Evolutionary conservation across 2,797 vertebrate genomes (phyloP).

Genomic region (Aldrovandia affinis): DNA sequence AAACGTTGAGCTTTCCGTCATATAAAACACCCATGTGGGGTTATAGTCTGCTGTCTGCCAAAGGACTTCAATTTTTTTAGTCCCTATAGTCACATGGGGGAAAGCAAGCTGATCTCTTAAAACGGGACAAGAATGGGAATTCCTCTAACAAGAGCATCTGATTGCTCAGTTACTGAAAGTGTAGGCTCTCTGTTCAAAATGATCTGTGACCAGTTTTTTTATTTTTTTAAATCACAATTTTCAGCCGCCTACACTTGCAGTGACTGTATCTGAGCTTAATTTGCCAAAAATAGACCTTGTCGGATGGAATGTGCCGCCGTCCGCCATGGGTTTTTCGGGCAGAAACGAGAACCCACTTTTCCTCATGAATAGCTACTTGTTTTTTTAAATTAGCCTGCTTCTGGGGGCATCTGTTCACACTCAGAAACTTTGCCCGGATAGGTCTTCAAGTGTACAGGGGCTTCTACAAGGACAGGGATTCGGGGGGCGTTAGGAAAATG

Average conservation of each 20-base stretch:
- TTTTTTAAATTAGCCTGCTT: neutral
- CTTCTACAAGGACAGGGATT: neutral
- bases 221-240: neutral
- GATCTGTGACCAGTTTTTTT: neutral
- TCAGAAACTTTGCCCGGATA: neutral
- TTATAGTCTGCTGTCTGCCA: neutral
- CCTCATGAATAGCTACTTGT: constrained; percentile 23
- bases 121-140: neutral
- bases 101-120: neutral
- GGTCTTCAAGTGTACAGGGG: neutral
- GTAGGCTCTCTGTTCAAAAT: neutral
- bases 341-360: neutral
- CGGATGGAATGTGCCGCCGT: constrained; percentile 6
- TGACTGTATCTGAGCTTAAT: neutral
- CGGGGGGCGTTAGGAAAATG: neutral
- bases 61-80: neutral
- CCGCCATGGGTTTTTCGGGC: neutral
- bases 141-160: neutral
- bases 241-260: neutral
- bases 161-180: neutral
- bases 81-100: neutral
- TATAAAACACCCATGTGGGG: neutral
- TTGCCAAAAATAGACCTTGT: constrained; percentile 8
- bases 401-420: neutral
- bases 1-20: neutral